These are phyloP conservation scores for Rhynchonycteris naso DNA, from an alignment of 2,797 vertebrate species.

Conservation along the genomic window DNA sequence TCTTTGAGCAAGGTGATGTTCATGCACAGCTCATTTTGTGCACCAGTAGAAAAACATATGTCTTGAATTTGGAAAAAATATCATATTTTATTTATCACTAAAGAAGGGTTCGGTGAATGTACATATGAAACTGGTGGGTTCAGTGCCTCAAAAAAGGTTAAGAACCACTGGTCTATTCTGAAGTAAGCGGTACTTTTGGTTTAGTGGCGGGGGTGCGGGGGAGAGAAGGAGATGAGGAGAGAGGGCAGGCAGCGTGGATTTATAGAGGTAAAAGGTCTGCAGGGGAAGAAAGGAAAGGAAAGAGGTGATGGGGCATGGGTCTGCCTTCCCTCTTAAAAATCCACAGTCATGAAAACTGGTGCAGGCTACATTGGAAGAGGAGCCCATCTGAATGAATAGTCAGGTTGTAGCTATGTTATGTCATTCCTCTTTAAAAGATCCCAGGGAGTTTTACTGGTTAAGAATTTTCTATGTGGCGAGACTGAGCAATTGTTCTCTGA, in stretches of 20 bases:
- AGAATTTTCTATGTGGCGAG: neutral
- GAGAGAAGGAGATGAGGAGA: neutral
- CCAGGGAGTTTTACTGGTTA: neutral
- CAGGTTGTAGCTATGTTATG: neutral
- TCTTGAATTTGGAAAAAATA: too few species aligned
- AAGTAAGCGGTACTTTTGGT: neutral
- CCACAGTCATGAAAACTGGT: neutral
- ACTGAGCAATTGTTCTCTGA: conserved; percentile 53
- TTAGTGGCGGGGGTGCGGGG: too few species aligned
- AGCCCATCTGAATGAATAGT: neutral
- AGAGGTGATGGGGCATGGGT: neutral
- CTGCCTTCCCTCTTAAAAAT: neutral
- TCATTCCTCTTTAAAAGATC: conserved; percentile 34
- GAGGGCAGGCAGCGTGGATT: neutral
- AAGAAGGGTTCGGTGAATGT: too few species aligned
- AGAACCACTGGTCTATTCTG: conserved; percentile 20
- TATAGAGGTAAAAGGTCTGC: neutral
- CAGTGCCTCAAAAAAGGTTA: too few species aligned
- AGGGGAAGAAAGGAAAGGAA: neutral
- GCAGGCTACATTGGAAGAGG: neutral
- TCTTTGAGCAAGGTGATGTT: too few species aligned
- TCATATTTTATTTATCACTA: too few species aligned
- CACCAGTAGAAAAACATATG: too few species aligned
- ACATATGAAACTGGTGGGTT: too few species aligned
- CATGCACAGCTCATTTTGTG: too few species aligned